Evolutionary conservation across 2,888 invertebrate species (phyloP).

Genomic region (Tetragonisca angustula): DNA sequence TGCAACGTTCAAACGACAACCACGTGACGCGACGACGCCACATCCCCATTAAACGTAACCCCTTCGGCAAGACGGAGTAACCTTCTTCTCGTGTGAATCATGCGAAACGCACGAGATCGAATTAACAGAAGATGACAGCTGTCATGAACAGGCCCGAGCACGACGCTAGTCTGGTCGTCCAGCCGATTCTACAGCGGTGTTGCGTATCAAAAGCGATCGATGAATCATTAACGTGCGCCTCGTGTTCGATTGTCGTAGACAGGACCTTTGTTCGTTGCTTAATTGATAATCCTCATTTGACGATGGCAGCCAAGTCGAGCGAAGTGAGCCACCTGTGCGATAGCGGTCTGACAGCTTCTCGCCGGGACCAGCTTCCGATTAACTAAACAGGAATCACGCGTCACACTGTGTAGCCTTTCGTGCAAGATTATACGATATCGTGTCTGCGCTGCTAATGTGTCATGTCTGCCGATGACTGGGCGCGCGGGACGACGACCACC

Average conservation of each 20-base stretch:
- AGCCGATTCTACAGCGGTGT: slow-evolving; percentile 48
- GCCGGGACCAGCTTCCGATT: slow-evolving; percentile 44
- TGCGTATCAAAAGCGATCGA: slow-evolving; percentile 68
- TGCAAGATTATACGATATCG: slow-evolving; percentile 48
- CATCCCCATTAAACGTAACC: background rate
- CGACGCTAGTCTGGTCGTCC: slow-evolving; percentile 16
- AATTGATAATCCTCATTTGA: slow-evolving; percentile 67
- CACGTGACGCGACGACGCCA: background rate
- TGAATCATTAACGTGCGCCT: slow-evolving; percentile 70
- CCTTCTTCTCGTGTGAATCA: slow-evolving; percentile 11
- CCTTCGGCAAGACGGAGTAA: slow-evolving; percentile 18
- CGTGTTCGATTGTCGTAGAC: slow-evolving; percentile 61
- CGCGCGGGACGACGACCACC: slow-evolving; percentile 1
- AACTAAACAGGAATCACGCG: slow-evolving; percentile 52
- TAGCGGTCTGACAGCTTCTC: slow-evolving; percentile 40
- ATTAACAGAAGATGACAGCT: slow-evolving; percentile 66
- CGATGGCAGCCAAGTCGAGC: slow-evolving; percentile 55
- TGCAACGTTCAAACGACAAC: background rate
- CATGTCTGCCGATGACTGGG: slow-evolving; percentile 20
- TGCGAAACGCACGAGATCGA: slow-evolving; percentile 39
- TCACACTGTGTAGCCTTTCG: slow-evolving; percentile 48
- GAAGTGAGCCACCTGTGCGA: slow-evolving; percentile 34
- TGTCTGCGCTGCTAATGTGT: slow-evolving; percentile 20
- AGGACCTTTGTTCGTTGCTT: slow-evolving; percentile 67
- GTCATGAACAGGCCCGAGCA: slow-evolving; percentile 54